Evolutionary conservation across 2,797 vertebrate species (phyloP), one percentile per base, ranked within the genome.

Genomic region (Pseudotriccus pelzelni): DNA sequence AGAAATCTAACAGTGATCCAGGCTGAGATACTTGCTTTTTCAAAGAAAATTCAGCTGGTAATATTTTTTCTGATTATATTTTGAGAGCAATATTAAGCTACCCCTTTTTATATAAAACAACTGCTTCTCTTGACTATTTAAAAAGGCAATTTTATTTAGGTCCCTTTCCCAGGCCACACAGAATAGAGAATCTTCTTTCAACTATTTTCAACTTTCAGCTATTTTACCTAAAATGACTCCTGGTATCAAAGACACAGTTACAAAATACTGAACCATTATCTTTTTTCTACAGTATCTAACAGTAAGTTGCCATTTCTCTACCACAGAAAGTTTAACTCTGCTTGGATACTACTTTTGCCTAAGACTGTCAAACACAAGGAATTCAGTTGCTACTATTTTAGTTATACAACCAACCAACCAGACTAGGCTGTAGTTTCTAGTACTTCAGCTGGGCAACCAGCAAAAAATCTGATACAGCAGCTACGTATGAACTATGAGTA

Each of bases 401-500:
- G 46, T 39, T n/a, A 68, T 17, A 46, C 10, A 36, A 60, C 32
- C 72, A 87, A 53, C 30, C 21, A 41, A 28, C 47, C 10, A 37
- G 24, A 25, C 8, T 18, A 47, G 37, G 27, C 20, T 81, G 50
- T 17, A 32, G n/a, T 52, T 91, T 67, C 49, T 21, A 12, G 17
- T n/a, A 3, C 13, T 80, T 87, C 8, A 83, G 25, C n/a, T 8
- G 55, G 9, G 25, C 25, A 83, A 56, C 14, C 9, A 46, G n/a
- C 41, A 8, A 81, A 64, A 84, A 78, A 44, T 21, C 28, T 30
- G 6, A 44, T 50, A 37, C 36, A 39, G 27, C 20, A 68, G 22
- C 1, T 0, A 17, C 4, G 3, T 7, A 36, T 13, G 18, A 80
- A 70, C 68, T 25, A 11, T 0, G 1, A 49, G 21, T 18, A 32